Evolutionary conservation across 2,888 invertebrate species (phyloP).

Genomic region (Leistus spinibarbis): DNA sequence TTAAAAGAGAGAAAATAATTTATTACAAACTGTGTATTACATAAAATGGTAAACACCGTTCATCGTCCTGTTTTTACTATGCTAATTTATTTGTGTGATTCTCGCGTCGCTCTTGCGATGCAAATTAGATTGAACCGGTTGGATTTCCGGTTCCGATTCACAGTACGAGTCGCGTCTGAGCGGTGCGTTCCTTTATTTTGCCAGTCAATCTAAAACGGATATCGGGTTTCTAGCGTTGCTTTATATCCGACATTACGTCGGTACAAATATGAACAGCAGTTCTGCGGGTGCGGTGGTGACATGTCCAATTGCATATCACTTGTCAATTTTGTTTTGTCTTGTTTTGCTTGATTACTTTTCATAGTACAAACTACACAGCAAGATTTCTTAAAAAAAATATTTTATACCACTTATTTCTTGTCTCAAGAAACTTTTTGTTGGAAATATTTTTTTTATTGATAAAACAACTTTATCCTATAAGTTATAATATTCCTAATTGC

Average conservation of each 20-base stretch:
- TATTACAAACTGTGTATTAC: too few relatives aligned
- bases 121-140: background rate
- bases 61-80: background rate
- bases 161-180: background rate
- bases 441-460: too few relatives aligned
- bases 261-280: background rate
- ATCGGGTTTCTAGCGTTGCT: background rate
- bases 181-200: background rate
- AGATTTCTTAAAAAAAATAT: too few relatives aligned
- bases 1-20: too few relatives aligned
- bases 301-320: background rate
- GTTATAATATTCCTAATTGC: too few relatives aligned
- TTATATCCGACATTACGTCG: background rate
- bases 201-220: background rate
- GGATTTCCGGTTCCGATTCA: background rate
- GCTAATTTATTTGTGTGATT: background rate
- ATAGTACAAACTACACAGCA: too few relatives aligned
- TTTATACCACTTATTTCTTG: too few relatives aligned
- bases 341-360: too few relatives aligned
- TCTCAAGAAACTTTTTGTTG: too few relatives aligned
- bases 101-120: background rate
- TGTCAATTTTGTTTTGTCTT: background rate
- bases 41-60: too few relatives aligned
- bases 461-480: too few relatives aligned
- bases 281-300: background rate